These are phyloP conservation scores for Schrankia costaestrigalis DNA, from an alignment of 2,888 invertebrate species.

Conservation along the genomic window DNA sequence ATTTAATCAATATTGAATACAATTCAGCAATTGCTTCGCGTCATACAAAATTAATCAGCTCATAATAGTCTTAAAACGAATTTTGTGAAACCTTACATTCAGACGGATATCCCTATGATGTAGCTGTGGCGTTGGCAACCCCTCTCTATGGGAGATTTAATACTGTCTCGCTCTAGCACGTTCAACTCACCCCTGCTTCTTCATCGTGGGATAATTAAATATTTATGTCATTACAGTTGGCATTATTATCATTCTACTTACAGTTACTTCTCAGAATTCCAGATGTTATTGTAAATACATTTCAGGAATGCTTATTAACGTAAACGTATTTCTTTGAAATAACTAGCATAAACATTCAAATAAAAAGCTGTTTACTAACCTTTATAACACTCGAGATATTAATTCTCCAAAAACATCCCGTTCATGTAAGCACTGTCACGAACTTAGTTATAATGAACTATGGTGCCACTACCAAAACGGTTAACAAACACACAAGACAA, in stretches of 20 bases:
- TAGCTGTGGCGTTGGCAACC: slow-evolving; percentile 62
- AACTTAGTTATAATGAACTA: slow-evolving; percentile 61
- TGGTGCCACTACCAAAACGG: slow-evolving; percentile 57
- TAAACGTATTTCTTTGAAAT: not conserved
- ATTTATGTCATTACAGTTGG: slow-evolving; percentile 65
- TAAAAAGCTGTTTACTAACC: slow-evolving; percentile 38
- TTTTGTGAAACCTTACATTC: slow-evolving; percentile 43
- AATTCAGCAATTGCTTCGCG: too few species aligned
- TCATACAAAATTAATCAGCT: too few species aligned
- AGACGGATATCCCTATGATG: slow-evolving; percentile 56
- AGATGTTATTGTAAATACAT: not conserved
- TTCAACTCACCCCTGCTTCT: slow-evolving; percentile 57
- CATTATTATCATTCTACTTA: slow-evolving; percentile 24
- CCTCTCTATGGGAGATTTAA: slow-evolving; percentile 54
- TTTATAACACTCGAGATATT: slow-evolving; percentile 53
- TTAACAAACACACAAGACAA: slow-evolving; percentile 32
- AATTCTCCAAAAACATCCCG: slow-evolving; percentile 61
- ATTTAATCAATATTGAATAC: too few species aligned
- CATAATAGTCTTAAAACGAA: too few species aligned
- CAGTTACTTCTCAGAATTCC: not conserved
- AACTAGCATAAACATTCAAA: not conserved
- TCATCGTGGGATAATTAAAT: slow-evolving; percentile 76
- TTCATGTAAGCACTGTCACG: slow-evolving; percentile 60
- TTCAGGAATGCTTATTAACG: too few species aligned
- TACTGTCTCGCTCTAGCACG: slow-evolving; percentile 58